Conservation (phyloP, 2,113 vertebrate genomes). For the Ptyas mucosa region DNA sequence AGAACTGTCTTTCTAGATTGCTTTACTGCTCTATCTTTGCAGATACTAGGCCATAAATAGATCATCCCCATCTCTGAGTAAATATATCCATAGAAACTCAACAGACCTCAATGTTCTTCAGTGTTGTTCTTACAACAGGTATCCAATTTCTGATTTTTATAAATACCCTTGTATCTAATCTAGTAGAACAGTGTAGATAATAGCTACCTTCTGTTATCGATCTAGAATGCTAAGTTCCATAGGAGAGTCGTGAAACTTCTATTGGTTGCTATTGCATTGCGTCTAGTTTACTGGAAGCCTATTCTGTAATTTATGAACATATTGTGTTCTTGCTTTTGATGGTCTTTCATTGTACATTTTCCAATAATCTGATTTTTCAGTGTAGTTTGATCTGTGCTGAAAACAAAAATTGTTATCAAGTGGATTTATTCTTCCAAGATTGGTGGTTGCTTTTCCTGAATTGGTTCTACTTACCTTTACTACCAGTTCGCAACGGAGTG, state of each 20-base stretch:
- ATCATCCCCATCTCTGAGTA: not conserved
- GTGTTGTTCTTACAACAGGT: not conserved
- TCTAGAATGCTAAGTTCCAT: not conserved
- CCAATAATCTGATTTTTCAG: not conserved
- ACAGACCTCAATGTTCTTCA: not conserved
- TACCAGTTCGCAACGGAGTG: too few species aligned
- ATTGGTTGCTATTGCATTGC: not conserved
- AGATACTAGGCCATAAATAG: not conserved
- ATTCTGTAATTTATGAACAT: not conserved
- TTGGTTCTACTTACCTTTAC: too few species aligned
- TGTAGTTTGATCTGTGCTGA: not conserved
- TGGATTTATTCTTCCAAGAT: not conserved
- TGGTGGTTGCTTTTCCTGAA: not conserved
- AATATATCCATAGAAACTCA: not conserved
- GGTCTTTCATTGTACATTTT: not conserved
- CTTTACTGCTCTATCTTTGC: not conserved
- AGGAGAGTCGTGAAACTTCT: not conserved
- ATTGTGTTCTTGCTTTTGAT: not conserved
- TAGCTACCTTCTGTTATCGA: not conserved
- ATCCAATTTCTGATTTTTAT: not conserved
- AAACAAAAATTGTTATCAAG: not conserved
- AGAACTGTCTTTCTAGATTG: not conserved
- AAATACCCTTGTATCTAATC: not conserved
- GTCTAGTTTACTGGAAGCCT: not conserved
- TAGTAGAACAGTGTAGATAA: not conserved